A percentile compares a stretch with the other conserved stretches of the same genome.
These are phyloP conservation scores for Rhodophaea formosa DNA, from an alignment of 2,888 invertebrate species.

Conservation along the genomic window DNA sequence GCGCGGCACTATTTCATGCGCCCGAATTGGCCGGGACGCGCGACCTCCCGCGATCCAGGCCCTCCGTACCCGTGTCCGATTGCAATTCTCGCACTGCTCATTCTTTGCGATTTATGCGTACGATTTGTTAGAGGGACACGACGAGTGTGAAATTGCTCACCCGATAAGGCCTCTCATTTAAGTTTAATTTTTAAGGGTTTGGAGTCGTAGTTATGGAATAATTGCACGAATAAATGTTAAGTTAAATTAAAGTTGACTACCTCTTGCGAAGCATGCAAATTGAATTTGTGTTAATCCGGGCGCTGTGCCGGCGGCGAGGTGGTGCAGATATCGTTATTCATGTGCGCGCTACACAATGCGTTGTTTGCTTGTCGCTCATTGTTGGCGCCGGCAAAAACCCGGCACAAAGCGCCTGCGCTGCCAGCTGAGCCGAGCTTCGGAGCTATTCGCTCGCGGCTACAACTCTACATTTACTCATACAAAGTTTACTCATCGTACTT, in stretches of 20 bases:
- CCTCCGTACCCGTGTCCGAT: constrained; percentile 56
- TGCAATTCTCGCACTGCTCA: constrained; percentile 62
- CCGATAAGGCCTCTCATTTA: constrained; percentile 47
- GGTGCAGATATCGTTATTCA: constrained; percentile 68
- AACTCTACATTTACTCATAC: not conserved
- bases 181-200: constrained; percentile 31
- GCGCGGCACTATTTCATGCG: constrained; percentile 76
- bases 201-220: not conserved
- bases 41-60: constrained; percentile 69
- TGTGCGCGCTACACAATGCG: constrained; percentile 60
- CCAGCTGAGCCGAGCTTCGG: constrained; percentile 54
- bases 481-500: not conserved
- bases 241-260: constrained; percentile 28
- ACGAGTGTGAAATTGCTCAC: constrained; percentile 60
- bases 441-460: constrained; percentile 17
- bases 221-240: constrained; percentile 35
- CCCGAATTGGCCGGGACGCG: constrained; percentile 68
- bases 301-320: constrained; percentile 56
- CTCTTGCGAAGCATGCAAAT: constrained; percentile 64
- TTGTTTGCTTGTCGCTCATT: constrained; percentile 75
- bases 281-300: constrained; percentile 63
- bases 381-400: constrained; percentile 60
- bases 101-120: constrained; percentile 64
- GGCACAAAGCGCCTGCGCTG: constrained; percentile 58
- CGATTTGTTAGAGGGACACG: constrained; percentile 60